These are phyloP conservation scores for Lophochroa leadbeateri DNA, from an alignment of 2,113 vertebrate genomes.

Conservation along the genomic window DNA sequence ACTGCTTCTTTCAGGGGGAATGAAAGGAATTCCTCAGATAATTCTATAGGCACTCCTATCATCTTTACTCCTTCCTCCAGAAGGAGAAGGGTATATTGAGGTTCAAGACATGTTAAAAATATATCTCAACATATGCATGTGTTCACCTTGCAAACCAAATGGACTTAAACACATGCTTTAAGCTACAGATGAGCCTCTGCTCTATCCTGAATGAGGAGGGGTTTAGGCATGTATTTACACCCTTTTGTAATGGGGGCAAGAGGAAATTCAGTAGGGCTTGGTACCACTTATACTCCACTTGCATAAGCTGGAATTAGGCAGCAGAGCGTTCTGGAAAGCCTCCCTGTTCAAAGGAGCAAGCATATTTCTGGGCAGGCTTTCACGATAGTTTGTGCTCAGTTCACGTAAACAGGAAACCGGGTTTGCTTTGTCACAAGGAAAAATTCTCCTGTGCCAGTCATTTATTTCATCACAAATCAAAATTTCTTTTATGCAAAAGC, in stretches of 20 bases:
- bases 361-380: neutral
- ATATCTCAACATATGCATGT: fast-evolving
- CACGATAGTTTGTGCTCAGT: fast-evolving
- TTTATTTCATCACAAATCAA: neutral
- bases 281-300: neutral
- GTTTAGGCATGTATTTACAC: neutral
- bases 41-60: neutral
- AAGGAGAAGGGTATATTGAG: fast-evolving
- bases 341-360: neutral
- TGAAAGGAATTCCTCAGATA: neutral
- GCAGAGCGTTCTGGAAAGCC: neutral
- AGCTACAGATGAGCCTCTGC: neutral
- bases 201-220: neutral
- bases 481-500: neutral
- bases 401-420: neutral
- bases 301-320: neutral
- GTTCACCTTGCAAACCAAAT: neutral
- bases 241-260: neutral
- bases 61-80: neutral
- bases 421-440: neutral
- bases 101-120: neutral
- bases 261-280: neutral
- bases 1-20: neutral
- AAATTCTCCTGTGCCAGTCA: neutral
- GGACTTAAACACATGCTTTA: neutral